Evolutionary conservation across 2,797 vertebrate genomes (phyloP).

Genomic region (Scolopax rusticola): DNA sequence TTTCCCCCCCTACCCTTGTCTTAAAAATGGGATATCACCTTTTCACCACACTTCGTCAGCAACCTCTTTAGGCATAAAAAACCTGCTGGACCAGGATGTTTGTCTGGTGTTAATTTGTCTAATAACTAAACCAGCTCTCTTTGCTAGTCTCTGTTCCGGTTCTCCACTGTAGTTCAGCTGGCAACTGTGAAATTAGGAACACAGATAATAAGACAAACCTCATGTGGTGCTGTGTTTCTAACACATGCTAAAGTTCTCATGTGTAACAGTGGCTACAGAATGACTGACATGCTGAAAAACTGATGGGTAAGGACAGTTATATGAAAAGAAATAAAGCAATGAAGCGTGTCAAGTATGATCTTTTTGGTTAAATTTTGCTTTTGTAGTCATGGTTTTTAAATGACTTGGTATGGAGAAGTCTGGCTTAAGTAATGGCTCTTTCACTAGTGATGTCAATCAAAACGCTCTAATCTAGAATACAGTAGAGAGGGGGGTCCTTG

Average conservation of each 20-base stretch:
- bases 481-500: neutral
- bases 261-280: neutral
- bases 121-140: neutral
- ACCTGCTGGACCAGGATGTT: neutral
- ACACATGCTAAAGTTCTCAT: neutral
- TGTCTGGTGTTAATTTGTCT: neutral
- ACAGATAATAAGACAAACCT: neutral
- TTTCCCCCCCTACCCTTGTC: neutral
- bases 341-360: accelerated
- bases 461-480: neutral
- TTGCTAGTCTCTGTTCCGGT: neutral
- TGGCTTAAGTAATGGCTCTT: neutral
- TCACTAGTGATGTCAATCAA: neutral
- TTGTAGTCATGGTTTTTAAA: neutral
- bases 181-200: neutral
- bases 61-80: neutral
- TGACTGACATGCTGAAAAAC: neutral
- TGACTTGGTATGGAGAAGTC: neutral
- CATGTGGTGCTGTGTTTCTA: neutral
- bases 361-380: neutral
- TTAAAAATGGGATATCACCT: neutral
- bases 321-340: neutral
- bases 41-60: neutral
- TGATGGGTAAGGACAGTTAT: neutral
- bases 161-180: neutral